Evolutionary conservation across 2,113 vertebrate species (phyloP).

Genomic region (Mugil cephalus): DNA sequence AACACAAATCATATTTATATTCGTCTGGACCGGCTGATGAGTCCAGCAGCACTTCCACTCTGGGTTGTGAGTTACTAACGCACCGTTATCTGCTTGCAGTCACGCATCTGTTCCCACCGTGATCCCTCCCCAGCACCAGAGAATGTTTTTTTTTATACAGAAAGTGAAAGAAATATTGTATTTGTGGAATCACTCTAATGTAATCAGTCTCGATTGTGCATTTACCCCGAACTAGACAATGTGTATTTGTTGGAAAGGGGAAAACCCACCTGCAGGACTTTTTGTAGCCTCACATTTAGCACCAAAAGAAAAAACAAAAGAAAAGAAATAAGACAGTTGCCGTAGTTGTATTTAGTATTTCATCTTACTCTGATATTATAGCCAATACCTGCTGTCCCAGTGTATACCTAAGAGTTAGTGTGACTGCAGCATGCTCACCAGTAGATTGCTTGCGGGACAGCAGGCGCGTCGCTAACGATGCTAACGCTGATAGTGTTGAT

Average conservation of each 20-base stretch:
- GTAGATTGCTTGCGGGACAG: conserved; percentile 64
- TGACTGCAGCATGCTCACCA: conserved; percentile 69
- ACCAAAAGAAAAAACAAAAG: conserved; percentile 34
- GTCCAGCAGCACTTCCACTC: conserved; percentile 16
- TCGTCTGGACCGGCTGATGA: not conserved
- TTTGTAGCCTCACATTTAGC: conserved; percentile 56
- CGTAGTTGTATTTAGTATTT: conserved; percentile 24
- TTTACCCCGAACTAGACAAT: not conserved
- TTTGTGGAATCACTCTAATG: conserved; percentile 18
- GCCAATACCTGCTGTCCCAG: conserved; percentile 49
- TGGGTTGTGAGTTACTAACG: not conserved
- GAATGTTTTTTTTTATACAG: conserved; percentile 58
- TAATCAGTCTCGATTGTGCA: conserved; percentile 7
- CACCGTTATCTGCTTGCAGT: not conserved
- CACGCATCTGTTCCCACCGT: conserved; percentile 16
- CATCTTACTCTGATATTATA: conserved; percentile 48
- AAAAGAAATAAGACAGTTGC: too few species aligned
- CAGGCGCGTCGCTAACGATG: conserved; percentile 30
- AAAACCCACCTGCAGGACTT: not conserved
- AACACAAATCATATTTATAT: not conserved
- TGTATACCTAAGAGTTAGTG: conserved; percentile 46
- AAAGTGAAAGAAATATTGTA: not conserved
- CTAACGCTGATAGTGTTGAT: conserved; percentile 37
- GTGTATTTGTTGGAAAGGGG: conserved; percentile 4
- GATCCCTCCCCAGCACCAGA: conserved; percentile 27